These are phyloP conservation scores for Melanotaenia duboulayi DNA, from an alignment of 2,113 vertebrate genomes.

Conservation along the genomic window DNA sequence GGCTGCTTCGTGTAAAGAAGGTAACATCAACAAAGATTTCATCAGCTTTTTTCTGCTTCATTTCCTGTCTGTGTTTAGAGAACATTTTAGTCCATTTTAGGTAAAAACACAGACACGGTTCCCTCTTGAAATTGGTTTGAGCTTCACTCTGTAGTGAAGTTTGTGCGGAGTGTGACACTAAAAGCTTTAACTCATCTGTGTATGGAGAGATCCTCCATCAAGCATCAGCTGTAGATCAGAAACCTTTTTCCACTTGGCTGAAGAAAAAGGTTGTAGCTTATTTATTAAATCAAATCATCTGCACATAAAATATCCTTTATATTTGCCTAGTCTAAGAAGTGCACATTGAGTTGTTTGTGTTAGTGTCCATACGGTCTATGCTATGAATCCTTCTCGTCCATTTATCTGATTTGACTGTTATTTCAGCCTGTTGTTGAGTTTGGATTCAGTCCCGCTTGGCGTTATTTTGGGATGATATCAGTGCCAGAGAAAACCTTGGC, in stretches of 20 bases:
- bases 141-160: background rate
- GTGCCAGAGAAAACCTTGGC: conserved; percentile 49
- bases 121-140: background rate
- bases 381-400: conserved; percentile 11
- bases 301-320: conserved; percentile 12
- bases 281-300: conserved; percentile 40
- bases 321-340: background rate
- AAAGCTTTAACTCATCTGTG: background rate
- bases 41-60: background rate
- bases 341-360: conserved; percentile 5
- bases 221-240: conserved; percentile 23
- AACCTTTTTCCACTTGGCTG: conserved; percentile 10
- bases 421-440: conserved; percentile 36
- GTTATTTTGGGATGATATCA: conserved; percentile 68
- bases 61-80: background rate
- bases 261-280: background rate
- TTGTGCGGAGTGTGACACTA: background rate
- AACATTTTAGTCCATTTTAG: conserved; percentile 12
- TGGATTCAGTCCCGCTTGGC: conserved; percentile 40
- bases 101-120: conserved; percentile 4
- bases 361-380: conserved; percentile 1
- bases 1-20: background rate
- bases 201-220: background rate
- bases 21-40: background rate
- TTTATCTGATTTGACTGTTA: conserved; percentile 21